Evolutionary conservation across 2,797 vertebrate genomes (phyloP).

Genomic region (Anabacerthia variegaticeps): DNA sequence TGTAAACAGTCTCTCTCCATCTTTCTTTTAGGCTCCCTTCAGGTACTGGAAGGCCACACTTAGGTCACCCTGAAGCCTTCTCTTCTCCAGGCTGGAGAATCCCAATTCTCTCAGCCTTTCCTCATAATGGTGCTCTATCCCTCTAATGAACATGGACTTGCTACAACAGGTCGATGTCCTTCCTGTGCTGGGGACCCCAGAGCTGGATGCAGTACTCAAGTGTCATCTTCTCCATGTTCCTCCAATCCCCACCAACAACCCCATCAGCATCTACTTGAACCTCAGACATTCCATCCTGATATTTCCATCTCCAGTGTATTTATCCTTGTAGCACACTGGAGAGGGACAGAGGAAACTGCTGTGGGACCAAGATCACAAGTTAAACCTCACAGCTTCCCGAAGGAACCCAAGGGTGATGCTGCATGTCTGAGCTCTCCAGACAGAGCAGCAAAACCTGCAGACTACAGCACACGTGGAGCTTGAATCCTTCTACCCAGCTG

Average conservation of each 20-base stretch:
- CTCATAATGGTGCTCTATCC: background rate
- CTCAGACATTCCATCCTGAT: background rate
- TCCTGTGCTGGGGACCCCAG: background rate
- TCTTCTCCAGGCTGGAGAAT: background rate
- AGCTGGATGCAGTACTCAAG: background rate
- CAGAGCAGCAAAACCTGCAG: background rate
- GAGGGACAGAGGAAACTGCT: background rate
- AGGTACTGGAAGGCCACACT: background rate
- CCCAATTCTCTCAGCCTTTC: background rate
- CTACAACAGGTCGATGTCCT: background rate
- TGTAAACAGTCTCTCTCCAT: background rate
- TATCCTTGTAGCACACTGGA: background rate
- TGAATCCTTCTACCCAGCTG: background rate
- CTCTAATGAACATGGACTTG: background rate
- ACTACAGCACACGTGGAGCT: background rate
- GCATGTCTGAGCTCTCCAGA: background rate
- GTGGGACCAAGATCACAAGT: background rate
- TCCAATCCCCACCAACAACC: background rate
- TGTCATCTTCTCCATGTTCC: background rate
- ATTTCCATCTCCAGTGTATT: background rate
- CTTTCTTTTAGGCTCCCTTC: background rate
- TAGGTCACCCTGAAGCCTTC: background rate
- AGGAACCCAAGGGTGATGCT: background rate
- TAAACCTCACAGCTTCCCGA: background rate
- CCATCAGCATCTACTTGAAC: background rate